Conservation (phyloP, 2,797 vertebrate genomes). For the Halcyon badia region DNA sequence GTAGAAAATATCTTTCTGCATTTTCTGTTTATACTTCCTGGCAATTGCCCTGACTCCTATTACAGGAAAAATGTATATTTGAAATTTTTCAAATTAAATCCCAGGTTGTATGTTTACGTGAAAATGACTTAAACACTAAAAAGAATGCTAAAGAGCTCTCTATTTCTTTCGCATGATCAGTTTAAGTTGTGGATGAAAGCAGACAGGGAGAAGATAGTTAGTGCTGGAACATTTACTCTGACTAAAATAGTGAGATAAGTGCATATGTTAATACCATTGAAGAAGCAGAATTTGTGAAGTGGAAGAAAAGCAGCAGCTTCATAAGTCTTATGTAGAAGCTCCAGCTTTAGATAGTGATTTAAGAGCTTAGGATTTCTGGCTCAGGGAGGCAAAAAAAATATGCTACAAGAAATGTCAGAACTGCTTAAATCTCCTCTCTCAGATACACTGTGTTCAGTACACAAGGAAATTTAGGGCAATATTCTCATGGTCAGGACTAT, state of each 20-base stretch:
- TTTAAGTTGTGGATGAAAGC: background rate
- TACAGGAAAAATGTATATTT: background rate
- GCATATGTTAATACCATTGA: background rate
- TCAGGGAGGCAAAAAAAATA: conserved; percentile 29
- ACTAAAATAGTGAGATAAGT: background rate
- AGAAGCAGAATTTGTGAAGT: conserved; percentile 22
- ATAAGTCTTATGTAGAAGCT: background rate
- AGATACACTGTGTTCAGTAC: background rate
- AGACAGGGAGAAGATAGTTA: conserved; percentile 27
- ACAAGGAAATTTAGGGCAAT: conserved; percentile 29
- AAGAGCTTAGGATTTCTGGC: conserved; percentile 4
- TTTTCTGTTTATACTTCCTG: background rate
- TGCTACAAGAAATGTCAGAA: background rate
- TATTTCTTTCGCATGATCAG: background rate
- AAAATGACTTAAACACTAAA: background rate
- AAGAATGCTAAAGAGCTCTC: background rate
- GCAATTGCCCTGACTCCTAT: background rate
- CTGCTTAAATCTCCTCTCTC: conserved; percentile 8
- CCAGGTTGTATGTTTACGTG: background rate
- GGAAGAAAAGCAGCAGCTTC: conserved; percentile 24
- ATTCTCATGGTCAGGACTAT: background rate
- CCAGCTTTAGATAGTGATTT: conserved; percentile 7
- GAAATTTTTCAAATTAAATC: background rate
- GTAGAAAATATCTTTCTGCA: background rate
- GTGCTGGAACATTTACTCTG: conserved; percentile 21